Base-by-base conservation (phyloP, 2,888 invertebrate genomes). In the Minunthozetes semirufus region DNA sequence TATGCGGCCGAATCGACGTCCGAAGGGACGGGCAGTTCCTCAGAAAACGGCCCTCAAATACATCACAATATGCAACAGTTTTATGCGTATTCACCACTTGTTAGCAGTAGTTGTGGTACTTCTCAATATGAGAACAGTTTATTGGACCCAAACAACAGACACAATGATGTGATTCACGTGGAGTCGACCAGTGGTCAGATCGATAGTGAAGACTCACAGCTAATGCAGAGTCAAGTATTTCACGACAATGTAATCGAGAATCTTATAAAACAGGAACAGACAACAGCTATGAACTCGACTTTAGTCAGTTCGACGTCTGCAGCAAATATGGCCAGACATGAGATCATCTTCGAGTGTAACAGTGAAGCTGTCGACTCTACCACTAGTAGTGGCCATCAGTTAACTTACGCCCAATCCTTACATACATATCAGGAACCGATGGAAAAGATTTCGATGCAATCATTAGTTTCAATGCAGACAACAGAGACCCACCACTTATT, bases 1-100 rank as follows among this genome's bases (percentile, higher is more conserved):
- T 79, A 79, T 74, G 78, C 79, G 19, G 79, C 79, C 25, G 79
- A 79, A 76, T 75, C 75, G 33, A 75, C 75, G 1, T 75, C 75
- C 15, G 75, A 76, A 48, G 46, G 46, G 27, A 15, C 48, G 15
- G 70, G 25, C 70, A 48, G 48, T 70, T 48, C 46, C 22, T 42
- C 63, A 9, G 63, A 63, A n/a, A 59, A 25, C 25, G 27, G 27
- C 1, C 29, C 27, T 1, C 61, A 61, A 29, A 4, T 63, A 25
- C 76, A 76, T n/a, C 73, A 59, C 22, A 59, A 66, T 38, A 56
- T 75, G 6, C 50, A 50, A 72, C 66, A 56, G 8, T 74, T 74
- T 25, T 74, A 74, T 27, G 68, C 75, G 1, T 75, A 66, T 63
- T 75, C 75, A 17, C 75, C 75, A 0, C 56, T 72, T 17, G 75